Evolutionary conservation across 2,888 invertebrate species (phyloP), one percentile per base, ranked within the genome.

Genomic region (Xestia rhomboidea): DNA sequence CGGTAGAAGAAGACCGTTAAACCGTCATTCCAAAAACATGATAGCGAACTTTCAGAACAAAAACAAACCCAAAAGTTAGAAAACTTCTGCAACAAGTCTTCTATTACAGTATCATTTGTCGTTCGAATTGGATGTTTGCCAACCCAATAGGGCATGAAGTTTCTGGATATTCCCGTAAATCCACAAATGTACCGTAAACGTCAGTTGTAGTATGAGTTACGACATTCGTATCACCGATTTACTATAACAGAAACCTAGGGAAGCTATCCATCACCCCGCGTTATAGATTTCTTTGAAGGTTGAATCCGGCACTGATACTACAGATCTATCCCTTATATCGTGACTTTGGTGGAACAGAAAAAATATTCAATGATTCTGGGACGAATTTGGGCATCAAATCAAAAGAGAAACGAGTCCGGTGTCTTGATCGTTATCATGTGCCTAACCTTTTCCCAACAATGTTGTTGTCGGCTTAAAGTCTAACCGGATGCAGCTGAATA

Each of bases 111-210:
- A 21, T 44, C 5, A 51, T 71, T 41, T n/a, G 30, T 41, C n/a
- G 15, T 38, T 30, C 15, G 11, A 46, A 30, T 57, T 73, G 54
- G 72, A 68, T 38, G 11, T 79, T 64, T 71, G 64, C 68, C 73
- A 79, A 79, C 27, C 24, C 27, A 62, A 82, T 30, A 69, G 11
- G 6, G 21, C 15, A 41, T n/a, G 21, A 30, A 57, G 11, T 21
- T 69, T 63, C 34, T 27, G 27, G 21, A 66, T 60, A 66, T 62
- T 44, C 41, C 21, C 24, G 30, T 10, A 57, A 63, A 73, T 71
- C n/a, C 13, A 11, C 34, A 46, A 79, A 77, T 70, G 18, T 77
- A 38, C 60, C 54, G 30, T 70, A 70, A 83, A 83, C 15, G n/a
- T 78, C 67, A 27, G 11, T 21, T 30, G 10, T 49, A 57, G 8